Base-by-base conservation (phyloP, 1,140 invertebrate genomes). In the Penaeus japonicus region DNA sequence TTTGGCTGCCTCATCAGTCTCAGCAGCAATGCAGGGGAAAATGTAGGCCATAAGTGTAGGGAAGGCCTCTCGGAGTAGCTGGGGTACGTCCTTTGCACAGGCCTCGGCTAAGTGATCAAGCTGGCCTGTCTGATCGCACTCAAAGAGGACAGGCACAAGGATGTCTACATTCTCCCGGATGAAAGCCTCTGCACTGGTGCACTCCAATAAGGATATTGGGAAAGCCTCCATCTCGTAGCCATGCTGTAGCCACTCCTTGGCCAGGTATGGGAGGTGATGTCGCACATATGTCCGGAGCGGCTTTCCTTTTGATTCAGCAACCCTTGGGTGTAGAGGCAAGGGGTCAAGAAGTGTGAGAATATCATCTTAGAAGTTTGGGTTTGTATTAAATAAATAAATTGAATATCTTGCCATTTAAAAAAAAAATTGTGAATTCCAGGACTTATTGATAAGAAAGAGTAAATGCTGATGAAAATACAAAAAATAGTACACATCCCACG, bases 1-100 rank as follows among this genome's bases (percentile, higher is more conserved):
- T 4, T 39, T 65, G 30, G 39, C 27, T 22, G 47, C 20, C 10
- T 17, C 18, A 83, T 83, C 17, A 24, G 12, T 3, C 70, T 86
- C 84, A 15, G 57, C 84, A 7, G 84, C 75, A 53, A 86, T 59
- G 30, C 53, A 80, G 24, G 84, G 84, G 10, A 80, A 86, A 47
- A 80, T 62, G 22, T 47, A 55, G 53, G 84, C 84, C 84, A 86
- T 80, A 4, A 86, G 32, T 4, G 18, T 20, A 17, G 84, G 77
- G 30, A 86, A 86, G 39, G 35, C 32, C 18, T 47, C 47, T 18
- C 2, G 18, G 12, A 65, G 53, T 18, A 86, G 55, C 5, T 79
- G 75, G 18, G n/a, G n/a, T 0, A 86, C 22, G 4, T 30, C n/a
- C 53, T 57, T 79, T 7, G 30, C 65, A 24, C 20, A 73, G n/a